phyloP scores from a whole-genome alignment of 2,113 vertebrate species.

The Scytalopus superciliaris region DNA sequence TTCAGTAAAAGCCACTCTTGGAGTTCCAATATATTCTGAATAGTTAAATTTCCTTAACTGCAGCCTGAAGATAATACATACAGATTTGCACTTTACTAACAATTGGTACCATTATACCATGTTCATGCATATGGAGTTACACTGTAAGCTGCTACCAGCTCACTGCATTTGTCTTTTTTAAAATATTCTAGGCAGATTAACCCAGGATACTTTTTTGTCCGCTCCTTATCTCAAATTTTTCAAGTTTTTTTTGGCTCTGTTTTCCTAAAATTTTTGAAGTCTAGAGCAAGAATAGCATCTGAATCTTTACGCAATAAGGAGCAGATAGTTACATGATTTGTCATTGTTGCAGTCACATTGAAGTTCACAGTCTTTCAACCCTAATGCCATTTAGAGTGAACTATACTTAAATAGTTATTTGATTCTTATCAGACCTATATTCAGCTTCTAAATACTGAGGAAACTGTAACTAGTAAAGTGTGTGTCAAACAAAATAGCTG shows the following conservation, averaged over 20 bases:
- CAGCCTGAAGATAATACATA: not conserved
- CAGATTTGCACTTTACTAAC: not conserved
- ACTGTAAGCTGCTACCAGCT: not conserved
- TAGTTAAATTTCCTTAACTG: not conserved
- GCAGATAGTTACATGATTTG: not conserved
- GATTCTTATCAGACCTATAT: not conserved
- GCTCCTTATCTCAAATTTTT: not conserved
- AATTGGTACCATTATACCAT: not conserved
- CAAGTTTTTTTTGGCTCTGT: not conserved
- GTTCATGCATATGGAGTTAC: not conserved
- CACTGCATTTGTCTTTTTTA: not conserved
- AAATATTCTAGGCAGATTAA: not conserved
- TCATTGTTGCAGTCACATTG: not conserved
- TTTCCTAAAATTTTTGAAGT: not conserved
- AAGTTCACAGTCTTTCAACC: not conserved
- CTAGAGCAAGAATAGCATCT: not conserved
- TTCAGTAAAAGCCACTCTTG: not conserved
- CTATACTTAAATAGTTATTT: not conserved
- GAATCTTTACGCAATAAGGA: not conserved
- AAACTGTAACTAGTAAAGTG: not conserved
- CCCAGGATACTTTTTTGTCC: rapidly evolving
- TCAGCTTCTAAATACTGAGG: not conserved
- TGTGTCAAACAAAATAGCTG: not conserved
- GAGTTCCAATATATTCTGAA: not conserved
- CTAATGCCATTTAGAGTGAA: not conserved